Evolutionary conservation across 2,797 vertebrate species (phyloP), one percentile per base, ranked within the genome.

Genomic region (Chrysocyon brachyurus): DNA sequence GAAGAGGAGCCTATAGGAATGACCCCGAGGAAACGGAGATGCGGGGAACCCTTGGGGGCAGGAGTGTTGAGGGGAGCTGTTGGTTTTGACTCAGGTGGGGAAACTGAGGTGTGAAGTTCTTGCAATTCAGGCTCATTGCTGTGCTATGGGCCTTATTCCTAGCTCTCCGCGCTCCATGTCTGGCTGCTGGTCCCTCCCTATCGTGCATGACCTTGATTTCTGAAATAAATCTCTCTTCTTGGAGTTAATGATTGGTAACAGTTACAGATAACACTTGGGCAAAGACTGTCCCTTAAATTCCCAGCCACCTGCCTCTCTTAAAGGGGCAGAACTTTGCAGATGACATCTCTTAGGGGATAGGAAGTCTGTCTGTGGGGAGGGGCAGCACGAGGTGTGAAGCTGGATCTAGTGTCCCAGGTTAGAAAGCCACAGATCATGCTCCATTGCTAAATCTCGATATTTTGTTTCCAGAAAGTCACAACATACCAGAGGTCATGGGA

Each of bases 201-300:
- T 33, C 10, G 26, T 2, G 63, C 31, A 2, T 77, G 85, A 96
- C 86, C 63, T 97, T 96, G 83, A 36, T 78, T 75, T 78, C 83
- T 15, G 49, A 73, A 40, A 21, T 54, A 21, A 19, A 52, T 16
- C 59, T 61, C 52, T 49, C 79, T 87, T 73, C n/a, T 12, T 26
- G 52, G 31, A 56, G 97, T 97, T 98, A 97, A 98, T 97, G 61
- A 97, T 97, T 96, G 89, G 83, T 87, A 61, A 72, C 57, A 68
- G 49, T 81, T 79, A 59, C 19, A 78, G 96, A 97, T 91, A 97
- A 90, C 36, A 64, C 64, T 28, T 22, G 83, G 81, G 56, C 94
- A 94, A 97, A 96, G 92, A 87, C 26, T 81, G 28, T 52, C 4
- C 56, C 46, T 68, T 21, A 61, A 16, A 26, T 82, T 57, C 40